phyloP scores from a whole-genome alignment of 2,888 invertebrate species.

The Caenorhabditis uteleia region DNA sequence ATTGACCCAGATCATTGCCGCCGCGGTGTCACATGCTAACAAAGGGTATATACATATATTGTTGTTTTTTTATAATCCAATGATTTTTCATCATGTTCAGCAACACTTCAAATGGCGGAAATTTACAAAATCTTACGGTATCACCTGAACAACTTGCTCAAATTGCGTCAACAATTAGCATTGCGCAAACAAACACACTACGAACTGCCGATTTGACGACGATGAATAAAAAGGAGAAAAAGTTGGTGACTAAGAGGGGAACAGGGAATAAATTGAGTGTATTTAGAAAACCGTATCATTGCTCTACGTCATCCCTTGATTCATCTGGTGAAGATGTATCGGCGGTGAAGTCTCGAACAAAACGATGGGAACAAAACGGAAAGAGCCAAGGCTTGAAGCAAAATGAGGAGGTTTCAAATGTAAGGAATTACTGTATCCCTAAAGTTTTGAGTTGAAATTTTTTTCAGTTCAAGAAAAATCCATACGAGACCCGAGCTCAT shows the following conservation, averaged over 20 bases:
- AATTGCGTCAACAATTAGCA: conserved; percentile 51
- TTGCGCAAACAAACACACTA: conserved; percentile 30
- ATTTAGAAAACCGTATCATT: conserved; percentile 45
- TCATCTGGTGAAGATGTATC: conserved; percentile 54
- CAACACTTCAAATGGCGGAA: conserved; percentile 1
- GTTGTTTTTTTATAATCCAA: not conserved
- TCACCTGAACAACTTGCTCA: conserved; percentile 49
- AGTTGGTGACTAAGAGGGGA: conserved; percentile 3
- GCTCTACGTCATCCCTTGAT: conserved; percentile 45
- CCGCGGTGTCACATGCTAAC: conserved; percentile 59
- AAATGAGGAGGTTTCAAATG: conserved; percentile 6
- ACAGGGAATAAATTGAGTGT: not conserved
- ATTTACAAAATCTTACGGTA: conserved; percentile 25
- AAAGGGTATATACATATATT: conserved; percentile 24
- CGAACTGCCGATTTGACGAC: conserved; percentile 31
- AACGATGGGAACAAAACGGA: conserved; percentile 28
- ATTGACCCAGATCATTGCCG: conserved; percentile 60
- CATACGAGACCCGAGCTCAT: conserved; percentile 14
- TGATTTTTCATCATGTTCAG: conserved; percentile 1
- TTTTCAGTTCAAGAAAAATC: conserved; percentile 38
- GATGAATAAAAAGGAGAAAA: conserved; percentile 11
- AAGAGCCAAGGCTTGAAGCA: conserved; percentile 27
- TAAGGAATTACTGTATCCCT: conserved; percentile 13
- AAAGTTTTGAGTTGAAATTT: conserved; percentile 13
- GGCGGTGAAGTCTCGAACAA: conserved; percentile 14